Percentiles rank a stretch among this genome's conserved stretches.
phyloP scores from a whole-genome alignment of 2,113 vertebrate genomes.

The Chamaea fasciata region DNA sequence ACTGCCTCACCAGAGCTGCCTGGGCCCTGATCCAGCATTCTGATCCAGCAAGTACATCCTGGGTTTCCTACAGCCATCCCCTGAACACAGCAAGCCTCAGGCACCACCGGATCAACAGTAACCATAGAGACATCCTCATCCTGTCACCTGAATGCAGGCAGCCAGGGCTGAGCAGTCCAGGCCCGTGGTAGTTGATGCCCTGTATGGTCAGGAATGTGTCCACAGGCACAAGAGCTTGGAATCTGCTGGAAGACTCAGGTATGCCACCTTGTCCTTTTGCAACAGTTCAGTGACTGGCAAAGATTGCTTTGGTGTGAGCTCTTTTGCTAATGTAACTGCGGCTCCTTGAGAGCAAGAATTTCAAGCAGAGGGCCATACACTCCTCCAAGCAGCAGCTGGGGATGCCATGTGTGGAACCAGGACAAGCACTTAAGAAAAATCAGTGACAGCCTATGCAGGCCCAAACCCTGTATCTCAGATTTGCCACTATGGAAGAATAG shows the following conservation, averaged over 20 bases:
- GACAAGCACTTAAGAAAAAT: not conserved
- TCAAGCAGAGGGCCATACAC: not conserved
- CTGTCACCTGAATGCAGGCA: not conserved
- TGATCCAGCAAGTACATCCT: not conserved
- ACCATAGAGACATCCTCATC: not conserved
- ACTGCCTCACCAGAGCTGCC: not conserved
- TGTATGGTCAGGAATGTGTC: not conserved
- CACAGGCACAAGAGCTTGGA: not conserved
- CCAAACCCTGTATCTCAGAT: not conserved
- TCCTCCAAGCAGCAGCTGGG: not conserved
- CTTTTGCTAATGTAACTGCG: not conserved
- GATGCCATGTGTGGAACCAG: not conserved
- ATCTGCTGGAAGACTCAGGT: not conserved
- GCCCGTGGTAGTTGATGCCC: accelerated
- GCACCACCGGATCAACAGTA: too few species aligned
- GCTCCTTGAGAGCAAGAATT: not conserved
- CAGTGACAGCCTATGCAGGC: not conserved
- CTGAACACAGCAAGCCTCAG: not conserved
- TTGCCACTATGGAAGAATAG: not conserved
- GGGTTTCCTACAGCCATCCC: not conserved
- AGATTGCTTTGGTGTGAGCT: not conserved
- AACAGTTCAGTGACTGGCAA: not conserved
- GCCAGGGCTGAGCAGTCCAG: accelerated
- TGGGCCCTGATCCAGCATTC: not conserved
- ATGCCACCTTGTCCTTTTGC: not conserved